These are phyloP conservation scores for Ischnura elegans DNA, from an alignment of 2,888 invertebrate species.

Conservation along the genomic window DNA sequence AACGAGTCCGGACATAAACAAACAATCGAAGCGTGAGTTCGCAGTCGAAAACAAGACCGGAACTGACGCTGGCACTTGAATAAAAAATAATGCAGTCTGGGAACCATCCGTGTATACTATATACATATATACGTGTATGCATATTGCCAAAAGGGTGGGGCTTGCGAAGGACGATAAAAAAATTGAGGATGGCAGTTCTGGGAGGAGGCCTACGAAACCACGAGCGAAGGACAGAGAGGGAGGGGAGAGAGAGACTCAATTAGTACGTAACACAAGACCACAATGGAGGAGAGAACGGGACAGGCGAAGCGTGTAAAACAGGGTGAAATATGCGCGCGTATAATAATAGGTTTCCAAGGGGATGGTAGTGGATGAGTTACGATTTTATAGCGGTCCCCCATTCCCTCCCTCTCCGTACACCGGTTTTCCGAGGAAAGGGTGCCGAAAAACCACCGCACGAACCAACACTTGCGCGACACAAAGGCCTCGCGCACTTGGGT, in stretches of 20 bases:
- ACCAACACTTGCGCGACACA: not conserved
- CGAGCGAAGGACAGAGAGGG: not conserved
- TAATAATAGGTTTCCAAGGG: conserved; percentile 24
- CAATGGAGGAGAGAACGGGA: not conserved
- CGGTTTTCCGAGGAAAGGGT: not conserved
- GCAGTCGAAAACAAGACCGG: not conserved
- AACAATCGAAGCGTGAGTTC: conserved; percentile 21
- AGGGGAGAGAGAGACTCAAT: conserved; percentile 43
- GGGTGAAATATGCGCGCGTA: conserved; percentile 36
- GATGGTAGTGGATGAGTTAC: not conserved
- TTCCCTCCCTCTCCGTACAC: not conserved
- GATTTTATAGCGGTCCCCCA: conserved; percentile 1
- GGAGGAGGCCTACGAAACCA: not conserved
- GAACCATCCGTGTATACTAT: not conserved
- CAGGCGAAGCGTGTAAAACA: conserved; percentile 46
- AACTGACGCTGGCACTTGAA: not conserved
- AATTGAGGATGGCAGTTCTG: not conserved
- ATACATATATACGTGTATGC: too few relatives aligned
- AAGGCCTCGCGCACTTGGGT: not conserved
- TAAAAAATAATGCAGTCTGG: not conserved
- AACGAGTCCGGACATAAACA: not conserved
- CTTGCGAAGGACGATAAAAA: not conserved
- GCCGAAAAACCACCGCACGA: not conserved
- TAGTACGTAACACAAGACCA: conserved; percentile 41
- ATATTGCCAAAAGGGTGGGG: not conserved